Percentiles rank a stretch among this genome's conserved stretches.
phyloP scores from a whole-genome alignment of 1,140 invertebrate genomes.

The Rhopalosiphum padi region DNA sequence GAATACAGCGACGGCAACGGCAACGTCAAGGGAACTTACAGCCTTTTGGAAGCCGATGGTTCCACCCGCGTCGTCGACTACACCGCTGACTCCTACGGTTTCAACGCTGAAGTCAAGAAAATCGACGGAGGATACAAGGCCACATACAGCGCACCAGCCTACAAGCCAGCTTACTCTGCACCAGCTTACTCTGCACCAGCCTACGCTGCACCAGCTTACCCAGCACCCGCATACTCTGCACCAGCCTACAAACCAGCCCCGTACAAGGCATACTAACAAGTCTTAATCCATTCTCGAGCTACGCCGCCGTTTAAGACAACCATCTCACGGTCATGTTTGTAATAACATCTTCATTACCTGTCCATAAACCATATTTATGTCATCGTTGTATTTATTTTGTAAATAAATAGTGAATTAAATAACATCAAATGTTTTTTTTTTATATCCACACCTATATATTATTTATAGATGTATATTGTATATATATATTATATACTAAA shows the following conservation, averaged over 20 bases:
- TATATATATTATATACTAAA: too few species aligned
- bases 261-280: constrained; percentile 5
- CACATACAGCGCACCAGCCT: constrained; percentile 60
- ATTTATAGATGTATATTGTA: too few species aligned
- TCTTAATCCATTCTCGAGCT: too few species aligned
- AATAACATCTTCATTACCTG: neutral
- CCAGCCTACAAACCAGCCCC: constrained; percentile 53
- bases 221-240: neutral
- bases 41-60: constrained; percentile 63
- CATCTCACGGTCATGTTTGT: neutral
- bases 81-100: constrained; percentile 71
- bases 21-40: constrained; percentile 56
- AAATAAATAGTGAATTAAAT: neutral
- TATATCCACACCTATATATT: neutral
- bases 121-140: neutral
- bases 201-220: neutral
- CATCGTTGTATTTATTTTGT: neutral
- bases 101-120: constrained; percentile 71
- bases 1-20: constrained; percentile 62
- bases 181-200: constrained; percentile 45
- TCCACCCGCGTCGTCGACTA: constrained; percentile 66
- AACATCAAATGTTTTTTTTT: neutral
- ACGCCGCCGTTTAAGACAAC: neutral
- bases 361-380: neutral
- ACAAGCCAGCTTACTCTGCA: constrained; percentile 58